Evolutionary conservation across 2,888 invertebrate genomes (phyloP).

Genomic region (Dinocampus coccinellae): DNA sequence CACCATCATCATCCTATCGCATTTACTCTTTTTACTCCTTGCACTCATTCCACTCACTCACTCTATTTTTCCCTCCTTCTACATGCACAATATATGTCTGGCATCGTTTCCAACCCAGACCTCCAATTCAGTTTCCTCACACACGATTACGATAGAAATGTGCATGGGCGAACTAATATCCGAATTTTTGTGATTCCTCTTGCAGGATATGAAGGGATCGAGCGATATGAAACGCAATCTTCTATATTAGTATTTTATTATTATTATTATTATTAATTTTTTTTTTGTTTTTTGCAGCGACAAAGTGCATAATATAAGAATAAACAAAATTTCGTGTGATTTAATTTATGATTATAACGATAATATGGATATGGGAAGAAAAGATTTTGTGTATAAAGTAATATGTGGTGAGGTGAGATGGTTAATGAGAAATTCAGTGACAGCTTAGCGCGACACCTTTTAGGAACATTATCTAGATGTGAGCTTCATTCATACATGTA

Average conservation of each 20-base stretch:
- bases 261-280: background rate
- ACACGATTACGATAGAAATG: constrained; percentile 60
- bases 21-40: constrained; percentile 2
- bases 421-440: background rate
- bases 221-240: constrained; percentile 45
- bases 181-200: constrained; percentile 64
- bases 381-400: background rate
- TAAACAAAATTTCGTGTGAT: background rate
- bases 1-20: constrained; percentile 3
- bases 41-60: background rate
- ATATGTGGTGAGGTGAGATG: background rate
- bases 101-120: background rate
- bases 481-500: background rate
- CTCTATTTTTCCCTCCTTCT: too few relatives aligned
- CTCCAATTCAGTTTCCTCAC: constrained; percentile 48
- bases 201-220: constrained; percentile 56
- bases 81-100: background rate
- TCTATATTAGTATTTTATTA: constrained; percentile 10
- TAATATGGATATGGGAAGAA: background rate
- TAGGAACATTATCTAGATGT: background rate
- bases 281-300: background rate
- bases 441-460: background rate
- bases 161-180: constrained; percentile 59
- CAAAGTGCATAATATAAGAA: background rate
- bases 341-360: background rate